Conservation (phyloP, 2,113 vertebrate genomes). For the Mastomys coucha region DNA sequence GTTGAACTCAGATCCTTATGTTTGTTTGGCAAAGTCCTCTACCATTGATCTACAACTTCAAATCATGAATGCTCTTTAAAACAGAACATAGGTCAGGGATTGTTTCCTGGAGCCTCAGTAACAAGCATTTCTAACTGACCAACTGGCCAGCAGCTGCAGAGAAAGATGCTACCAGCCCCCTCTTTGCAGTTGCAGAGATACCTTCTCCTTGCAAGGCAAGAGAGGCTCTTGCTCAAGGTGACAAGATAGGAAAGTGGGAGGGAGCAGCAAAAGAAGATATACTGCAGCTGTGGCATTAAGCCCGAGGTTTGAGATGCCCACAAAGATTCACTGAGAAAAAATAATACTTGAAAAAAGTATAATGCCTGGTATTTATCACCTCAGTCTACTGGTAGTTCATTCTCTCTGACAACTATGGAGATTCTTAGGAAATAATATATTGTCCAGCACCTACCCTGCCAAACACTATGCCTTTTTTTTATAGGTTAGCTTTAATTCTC, state of each 20-base stretch:
- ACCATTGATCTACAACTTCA: neutral
- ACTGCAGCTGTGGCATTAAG: slow-evolving; percentile 40
- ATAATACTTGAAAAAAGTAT: slow-evolving; percentile 80
- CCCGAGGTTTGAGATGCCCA: slow-evolving; percentile 60
- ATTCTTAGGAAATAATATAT: slow-evolving; percentile 75
- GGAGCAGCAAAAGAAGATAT: slow-evolving; percentile 49
- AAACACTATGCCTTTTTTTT: neutral
- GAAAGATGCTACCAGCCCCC: no score
- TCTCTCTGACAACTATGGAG: slow-evolving; percentile 74
- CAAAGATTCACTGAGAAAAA: slow-evolving; percentile 81
- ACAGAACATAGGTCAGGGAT: neutral
- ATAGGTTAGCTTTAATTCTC: slow-evolving; percentile 50
- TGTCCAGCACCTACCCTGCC: slow-evolving; percentile 56
- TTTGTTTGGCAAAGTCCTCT: no score
- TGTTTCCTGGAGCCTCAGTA: neutral
- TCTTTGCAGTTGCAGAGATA: neutral
- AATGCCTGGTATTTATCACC: slow-evolving; percentile 80
- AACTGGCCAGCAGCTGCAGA: neutral
- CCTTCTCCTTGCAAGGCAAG: neutral
- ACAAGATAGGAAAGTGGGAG: neutral
- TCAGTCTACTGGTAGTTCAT: slow-evolving; percentile 63
- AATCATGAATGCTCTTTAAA: neutral
- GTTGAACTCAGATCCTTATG: neutral
- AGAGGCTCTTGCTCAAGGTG: slow-evolving; percentile 35
- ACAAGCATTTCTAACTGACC: neutral